Base-by-base conservation (phyloP, 2,797 vertebrate genomes). In the Phrynocephalus guinanensis region DNA sequence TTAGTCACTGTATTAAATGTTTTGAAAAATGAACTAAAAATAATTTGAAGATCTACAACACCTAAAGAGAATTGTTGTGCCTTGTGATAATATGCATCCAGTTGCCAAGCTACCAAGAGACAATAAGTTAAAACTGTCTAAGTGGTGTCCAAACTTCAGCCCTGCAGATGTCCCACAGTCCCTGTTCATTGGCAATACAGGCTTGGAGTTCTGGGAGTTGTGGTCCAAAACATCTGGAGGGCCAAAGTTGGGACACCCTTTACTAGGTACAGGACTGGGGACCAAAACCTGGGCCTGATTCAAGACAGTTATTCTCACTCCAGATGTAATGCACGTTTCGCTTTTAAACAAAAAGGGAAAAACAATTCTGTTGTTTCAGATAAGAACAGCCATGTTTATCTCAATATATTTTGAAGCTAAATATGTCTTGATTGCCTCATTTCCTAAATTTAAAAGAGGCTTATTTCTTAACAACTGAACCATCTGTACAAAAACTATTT, bases 401-500 rank as follows among this genome's bases (percentile, higher is more conserved):
- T 86, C 90, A 89, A 82, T 0, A 44, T 80, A 44, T 91, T 77
- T 79, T 33, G 89, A 0, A 0, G 88, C 83, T 91, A 83, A 93
- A 87, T 90, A 67, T 44, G 79, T 87, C 81, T 84, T 76, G 90
- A 92, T 95, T 95, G 88, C 92, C 93, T 95, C 92, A 95, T 93
- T 95, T 95, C 95, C 94, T 93, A 90, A 84, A 22, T 75, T 92
- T 92, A 90, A 93, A 91, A 93, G 85, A 82, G 67, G 88, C 86
- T 0, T 20, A 89, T 79, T 91, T 89, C 92, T 94, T 93, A 95
- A 95, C 95, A 91, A 93, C 89, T 92, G 92, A 93, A 80, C 95
- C 94, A 95, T 95, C 94, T 95, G 93, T 92, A 92, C 87, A 90
- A 90, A 95, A 93, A 94, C 3, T 0, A 87, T 93, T 95, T 94